Conservation (phyloP, 2,113 vertebrate genomes). For the Drymodes brunneopygia region DNA sequence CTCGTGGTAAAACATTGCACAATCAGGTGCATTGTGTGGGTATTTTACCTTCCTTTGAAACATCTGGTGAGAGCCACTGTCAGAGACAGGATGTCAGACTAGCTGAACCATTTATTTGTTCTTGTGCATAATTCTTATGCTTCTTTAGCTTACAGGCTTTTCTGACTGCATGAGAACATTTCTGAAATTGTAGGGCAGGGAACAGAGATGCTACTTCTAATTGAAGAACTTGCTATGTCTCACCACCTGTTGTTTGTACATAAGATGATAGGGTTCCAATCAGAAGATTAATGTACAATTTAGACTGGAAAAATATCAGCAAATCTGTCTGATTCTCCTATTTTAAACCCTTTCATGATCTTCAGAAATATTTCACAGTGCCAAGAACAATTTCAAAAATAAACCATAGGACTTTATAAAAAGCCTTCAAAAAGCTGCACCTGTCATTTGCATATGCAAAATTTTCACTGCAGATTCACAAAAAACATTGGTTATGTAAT, state of each 20-base stretch:
- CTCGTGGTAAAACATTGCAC: not conserved
- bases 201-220: slow-evolving; percentile 34
- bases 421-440: slow-evolving; percentile 3
- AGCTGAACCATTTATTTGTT: slow-evolving; percentile 34
- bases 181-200: slow-evolving; percentile 19
- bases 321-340: slow-evolving; percentile 45
- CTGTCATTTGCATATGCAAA: slow-evolving; percentile 7
- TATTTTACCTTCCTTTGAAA: slow-evolving; percentile 41
- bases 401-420: not conserved
- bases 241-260: slow-evolving; percentile 57
- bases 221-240: slow-evolving; percentile 25
- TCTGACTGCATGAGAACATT: slow-evolving; percentile 5
- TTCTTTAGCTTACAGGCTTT: slow-evolving; percentile 1
- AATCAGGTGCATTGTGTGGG: slow-evolving; percentile 38
- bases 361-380: slow-evolving; percentile 30
- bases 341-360: slow-evolving; percentile 35
- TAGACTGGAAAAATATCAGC: slow-evolving; percentile 26
- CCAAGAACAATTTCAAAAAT: slow-evolving; percentile 44
- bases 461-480: not conserved
- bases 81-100: slow-evolving; percentile 14
- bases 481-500: not conserved
- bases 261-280: slow-evolving; percentile 31
- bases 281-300: slow-evolving; percentile 42
- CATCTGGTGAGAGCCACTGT: slow-evolving; percentile 38
- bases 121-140: not conserved